phyloP scores from a whole-genome alignment of 2,113 vertebrate genomes.

The Pholis gunnellus region DNA sequence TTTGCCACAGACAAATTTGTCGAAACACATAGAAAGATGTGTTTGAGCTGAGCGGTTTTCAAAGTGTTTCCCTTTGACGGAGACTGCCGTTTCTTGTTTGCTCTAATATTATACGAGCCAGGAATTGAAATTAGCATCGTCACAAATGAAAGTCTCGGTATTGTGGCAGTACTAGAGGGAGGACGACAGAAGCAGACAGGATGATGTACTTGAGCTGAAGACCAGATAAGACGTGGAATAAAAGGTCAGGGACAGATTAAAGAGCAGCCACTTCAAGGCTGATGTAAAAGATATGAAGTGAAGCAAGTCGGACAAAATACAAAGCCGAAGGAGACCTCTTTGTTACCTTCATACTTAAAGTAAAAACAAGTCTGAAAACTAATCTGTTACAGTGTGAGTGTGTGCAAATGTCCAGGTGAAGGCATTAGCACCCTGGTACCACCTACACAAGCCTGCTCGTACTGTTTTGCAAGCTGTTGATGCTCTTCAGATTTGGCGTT shows the following conservation, averaged over 20 bases:
- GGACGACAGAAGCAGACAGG: neutral
- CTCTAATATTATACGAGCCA: neutral
- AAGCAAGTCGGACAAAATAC: neutral
- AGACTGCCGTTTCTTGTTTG: neutral
- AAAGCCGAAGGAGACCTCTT: neutral
- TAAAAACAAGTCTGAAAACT: neutral
- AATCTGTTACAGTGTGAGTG: neutral
- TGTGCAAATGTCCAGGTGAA: conserved; percentile 38
- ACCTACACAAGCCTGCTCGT: conserved; percentile 30
- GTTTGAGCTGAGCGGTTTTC: neutral
- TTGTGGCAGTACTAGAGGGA: neutral
- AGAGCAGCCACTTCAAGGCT: neutral
- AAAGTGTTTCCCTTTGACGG: neutral
- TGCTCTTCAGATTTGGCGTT: neutral
- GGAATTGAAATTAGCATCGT: neutral
- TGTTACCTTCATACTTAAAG: neutral
- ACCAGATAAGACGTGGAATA: conserved; percentile 22
- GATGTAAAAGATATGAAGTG: neutral
- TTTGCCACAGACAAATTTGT: neutral
- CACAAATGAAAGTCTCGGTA: neutral
- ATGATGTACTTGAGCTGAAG: neutral
- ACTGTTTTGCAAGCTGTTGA: conserved; percentile 34
- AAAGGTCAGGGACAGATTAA: conserved; percentile 6
- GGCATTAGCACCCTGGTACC: conserved; percentile 3
- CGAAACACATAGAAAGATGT: neutral